Conservation (phyloP, 2,888 invertebrate species). For the Lasius fuliginosus region DNA sequence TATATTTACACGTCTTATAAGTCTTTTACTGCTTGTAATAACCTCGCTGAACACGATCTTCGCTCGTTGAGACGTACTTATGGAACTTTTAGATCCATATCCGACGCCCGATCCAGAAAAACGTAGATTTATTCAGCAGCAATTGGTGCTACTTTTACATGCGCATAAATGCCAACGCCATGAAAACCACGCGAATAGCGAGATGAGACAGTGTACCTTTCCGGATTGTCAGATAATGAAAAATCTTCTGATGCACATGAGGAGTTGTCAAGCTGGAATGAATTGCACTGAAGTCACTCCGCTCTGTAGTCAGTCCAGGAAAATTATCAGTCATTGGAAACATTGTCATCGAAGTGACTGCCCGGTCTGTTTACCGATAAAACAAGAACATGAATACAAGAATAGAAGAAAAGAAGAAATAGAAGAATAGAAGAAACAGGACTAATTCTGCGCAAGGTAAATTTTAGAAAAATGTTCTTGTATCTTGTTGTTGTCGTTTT, state of each 20-base stretch:
- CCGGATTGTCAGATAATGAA: conserved; percentile 99
- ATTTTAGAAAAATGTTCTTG: no score
- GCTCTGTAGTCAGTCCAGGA: conserved; percentile 99
- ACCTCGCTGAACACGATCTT: no score
- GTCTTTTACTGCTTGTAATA: no score
- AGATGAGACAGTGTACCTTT: conserved; percentile 94
- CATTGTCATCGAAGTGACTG: conserved; percentile 98
- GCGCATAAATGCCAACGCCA: conserved; percentile 99
- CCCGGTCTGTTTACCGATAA: conserved; percentile 98
- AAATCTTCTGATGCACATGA: conserved; percentile 99
- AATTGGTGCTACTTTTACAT: conserved; percentile 97
- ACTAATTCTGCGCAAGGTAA: conserved; percentile 79
- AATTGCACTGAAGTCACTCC: conserved; percentile 96
- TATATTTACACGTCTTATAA: no score
- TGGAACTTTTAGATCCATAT: conserved; percentile 80
- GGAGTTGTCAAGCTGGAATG: conserved; percentile 97
- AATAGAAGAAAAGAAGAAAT: conserved; percentile 73
- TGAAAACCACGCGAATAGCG: conserved; percentile 95
- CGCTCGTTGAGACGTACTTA: no score
- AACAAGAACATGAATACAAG: conserved; percentile 93
- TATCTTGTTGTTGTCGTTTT: no score
- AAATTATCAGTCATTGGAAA: conserved; percentile 99
- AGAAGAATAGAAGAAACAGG: conserved; percentile 86
- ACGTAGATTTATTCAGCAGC: conserved; percentile 99
- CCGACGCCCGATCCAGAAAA: conserved; percentile 97